Conservation (phyloP, 1,140 invertebrate genomes). For the Argopecten irradians region DNA sequence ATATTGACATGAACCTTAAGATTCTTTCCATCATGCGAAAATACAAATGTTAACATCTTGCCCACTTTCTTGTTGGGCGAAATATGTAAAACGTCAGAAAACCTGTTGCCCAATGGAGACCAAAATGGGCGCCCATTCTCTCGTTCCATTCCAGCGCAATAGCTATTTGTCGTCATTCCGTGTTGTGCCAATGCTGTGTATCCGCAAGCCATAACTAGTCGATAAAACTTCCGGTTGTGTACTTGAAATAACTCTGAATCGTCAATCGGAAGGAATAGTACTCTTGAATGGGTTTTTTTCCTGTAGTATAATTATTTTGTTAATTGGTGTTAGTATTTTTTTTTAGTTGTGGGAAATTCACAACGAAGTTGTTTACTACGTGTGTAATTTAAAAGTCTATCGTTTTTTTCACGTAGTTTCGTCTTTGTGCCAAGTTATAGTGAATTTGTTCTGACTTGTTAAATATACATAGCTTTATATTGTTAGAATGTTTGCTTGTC, state of each 20-base stretch:
- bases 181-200: slow-evolving; percentile 6
- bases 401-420: background rate
- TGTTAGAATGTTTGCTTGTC: background rate
- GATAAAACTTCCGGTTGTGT: background rate
- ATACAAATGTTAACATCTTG: background rate
- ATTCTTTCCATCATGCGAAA: background rate
- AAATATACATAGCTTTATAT: background rate
- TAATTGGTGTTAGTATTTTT: background rate
- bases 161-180: slow-evolving; percentile 5
- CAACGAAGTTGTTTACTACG: background rate
- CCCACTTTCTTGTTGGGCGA: background rate
- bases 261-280: background rate
- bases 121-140: slow-evolving; percentile 1
- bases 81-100: background rate
- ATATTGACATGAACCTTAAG: slow-evolving; percentile 16
- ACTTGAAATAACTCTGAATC: background rate
- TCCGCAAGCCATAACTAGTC: background rate
- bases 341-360: background rate
- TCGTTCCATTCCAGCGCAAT: slow-evolving; percentile 6
- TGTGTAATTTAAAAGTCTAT: background rate
- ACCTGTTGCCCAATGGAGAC: background rate
- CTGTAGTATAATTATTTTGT: background rate
- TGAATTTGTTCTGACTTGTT: background rate
- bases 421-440: background rate
- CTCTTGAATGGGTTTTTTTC: background rate